Conservation (phyloP, 2,888 invertebrate species). For the Athalia cordata region DNA sequence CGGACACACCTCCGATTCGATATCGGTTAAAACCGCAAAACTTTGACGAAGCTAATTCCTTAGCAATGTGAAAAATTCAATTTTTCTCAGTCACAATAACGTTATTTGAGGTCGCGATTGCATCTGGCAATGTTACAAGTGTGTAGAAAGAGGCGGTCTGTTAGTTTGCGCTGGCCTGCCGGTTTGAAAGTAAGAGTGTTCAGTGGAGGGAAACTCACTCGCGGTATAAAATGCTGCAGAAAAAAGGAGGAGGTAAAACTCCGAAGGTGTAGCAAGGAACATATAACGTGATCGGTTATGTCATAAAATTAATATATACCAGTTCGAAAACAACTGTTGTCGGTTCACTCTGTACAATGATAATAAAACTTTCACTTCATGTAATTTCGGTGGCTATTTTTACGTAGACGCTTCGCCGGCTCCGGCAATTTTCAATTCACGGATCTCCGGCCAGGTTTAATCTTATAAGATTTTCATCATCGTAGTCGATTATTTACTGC, state of each 20-base stretch:
- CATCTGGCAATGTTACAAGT: conserved; percentile 17
- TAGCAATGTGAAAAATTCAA: too few species aligned
- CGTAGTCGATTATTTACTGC: too few species aligned
- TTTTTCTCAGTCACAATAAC: not conserved
- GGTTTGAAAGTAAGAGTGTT: conserved; percentile 71
- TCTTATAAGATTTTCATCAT: too few species aligned
- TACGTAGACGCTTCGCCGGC: too few species aligned
- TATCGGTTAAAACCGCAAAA: too few species aligned
- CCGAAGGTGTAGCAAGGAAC: conserved; percentile 54
- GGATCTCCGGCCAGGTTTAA: too few species aligned
- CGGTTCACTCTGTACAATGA: conserved; percentile 7
- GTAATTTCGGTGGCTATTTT: not conserved
- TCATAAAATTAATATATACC: conserved; percentile 30
- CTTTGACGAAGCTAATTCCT: too few species aligned
- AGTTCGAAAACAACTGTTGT: conserved; percentile 33
- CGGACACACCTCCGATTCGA: too few species aligned
- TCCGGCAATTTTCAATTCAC: too few species aligned
- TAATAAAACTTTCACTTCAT: conserved; percentile 39
- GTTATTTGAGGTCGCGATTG: conserved; percentile 8
- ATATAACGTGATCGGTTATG: conserved; percentile 46
- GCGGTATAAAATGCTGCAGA: conserved; percentile 18
- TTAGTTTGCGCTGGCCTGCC: conserved; percentile 65
- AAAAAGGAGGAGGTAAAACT: conserved; percentile 48
- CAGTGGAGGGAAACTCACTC: conserved; percentile 60
- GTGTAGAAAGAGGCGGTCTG: conserved; percentile 43